Percentiles rank a stretch among this genome's conserved stretches.
phyloP scores from a whole-genome alignment of 1,140 invertebrate species.

The Oscheius sp. region DNA sequence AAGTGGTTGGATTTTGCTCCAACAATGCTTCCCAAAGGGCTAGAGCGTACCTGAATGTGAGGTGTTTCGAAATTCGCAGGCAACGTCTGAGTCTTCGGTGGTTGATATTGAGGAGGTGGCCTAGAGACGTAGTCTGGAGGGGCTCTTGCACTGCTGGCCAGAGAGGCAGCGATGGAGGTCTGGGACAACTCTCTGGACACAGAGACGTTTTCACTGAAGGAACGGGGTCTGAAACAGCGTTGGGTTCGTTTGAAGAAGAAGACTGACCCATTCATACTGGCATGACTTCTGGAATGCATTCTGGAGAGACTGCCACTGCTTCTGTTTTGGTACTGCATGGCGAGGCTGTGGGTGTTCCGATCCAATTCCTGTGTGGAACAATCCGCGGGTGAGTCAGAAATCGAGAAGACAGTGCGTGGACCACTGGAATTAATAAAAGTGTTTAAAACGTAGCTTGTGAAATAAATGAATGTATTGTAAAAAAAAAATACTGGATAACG shows the following conservation, averaged over 20 bases:
- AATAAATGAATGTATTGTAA: too few species aligned
- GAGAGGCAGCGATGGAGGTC: slow-evolving; percentile 7
- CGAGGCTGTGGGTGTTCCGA: slow-evolving; percentile 42
- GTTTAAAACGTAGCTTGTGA: too few species aligned
- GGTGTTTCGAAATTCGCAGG: neutral
- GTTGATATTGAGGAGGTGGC: neutral
- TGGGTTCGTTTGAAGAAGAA: too few species aligned
- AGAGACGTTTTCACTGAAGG: neutral
- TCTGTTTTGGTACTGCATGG: slow-evolving; percentile 26
- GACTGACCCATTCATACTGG: slow-evolving; percentile 18
- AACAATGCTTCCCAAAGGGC: too few species aligned
- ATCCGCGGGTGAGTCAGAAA: neutral
- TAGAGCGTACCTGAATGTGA: slow-evolving; percentile 5
- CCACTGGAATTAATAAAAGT: too few species aligned
- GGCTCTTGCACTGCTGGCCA: neutral
- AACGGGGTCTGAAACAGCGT: neutral
- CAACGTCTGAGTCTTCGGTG: neutral
- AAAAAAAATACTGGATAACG: neutral
- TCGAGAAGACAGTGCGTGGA: slow-evolving; percentile 5
- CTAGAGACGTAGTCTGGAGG: neutral
- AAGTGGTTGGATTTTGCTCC: too few species aligned
- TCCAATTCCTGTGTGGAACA: slow-evolving; percentile 33
- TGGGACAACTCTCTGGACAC: slow-evolving; percentile 17
- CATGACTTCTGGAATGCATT: slow-evolving; percentile 11
- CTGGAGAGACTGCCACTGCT: slow-evolving; percentile 8